Evolutionary conservation across 2,113 vertebrate genomes (phyloP).

Genomic region (Periophthalmodon schlosseri): DNA sequence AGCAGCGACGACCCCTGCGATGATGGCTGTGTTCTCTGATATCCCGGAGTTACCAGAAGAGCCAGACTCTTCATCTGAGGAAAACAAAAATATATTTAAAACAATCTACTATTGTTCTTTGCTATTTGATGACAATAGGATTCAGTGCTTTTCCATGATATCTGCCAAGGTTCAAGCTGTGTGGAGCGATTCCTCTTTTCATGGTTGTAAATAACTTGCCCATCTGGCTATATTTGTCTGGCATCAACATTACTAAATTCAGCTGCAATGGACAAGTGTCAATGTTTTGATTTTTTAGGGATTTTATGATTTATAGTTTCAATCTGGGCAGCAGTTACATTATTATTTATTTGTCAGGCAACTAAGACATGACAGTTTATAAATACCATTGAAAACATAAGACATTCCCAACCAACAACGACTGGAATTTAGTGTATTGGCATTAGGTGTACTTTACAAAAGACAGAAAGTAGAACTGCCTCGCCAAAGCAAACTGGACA

Average conservation of each 20-base stretch:
- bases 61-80: conserved; percentile 54
- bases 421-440: too few relatives aligned
- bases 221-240: background rate
- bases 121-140: background rate
- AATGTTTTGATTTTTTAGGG: too few relatives aligned
- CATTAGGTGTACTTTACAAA: too few relatives aligned
- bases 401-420: too few relatives aligned
- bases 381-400: background rate
- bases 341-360: background rate
- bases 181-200: background rate
- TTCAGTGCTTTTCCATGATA: background rate
- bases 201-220: conserved; percentile 1
- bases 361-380: background rate
- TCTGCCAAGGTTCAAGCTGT: background rate
- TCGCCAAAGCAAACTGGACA: too few relatives aligned
- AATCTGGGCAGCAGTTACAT: background rate
- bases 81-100: background rate
- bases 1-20: conserved; percentile 85
- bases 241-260: background rate
- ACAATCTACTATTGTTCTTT: background rate
- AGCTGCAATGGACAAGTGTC: background rate
- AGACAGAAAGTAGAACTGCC: too few relatives aligned
- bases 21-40: conserved; percentile 82
- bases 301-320: background rate
- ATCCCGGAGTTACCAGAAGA: conserved; percentile 60